Evolutionary conservation across 2,113 vertebrate species (phyloP), one percentile per base, ranked within the genome.

Genomic region (Sialia sialis): DNA sequence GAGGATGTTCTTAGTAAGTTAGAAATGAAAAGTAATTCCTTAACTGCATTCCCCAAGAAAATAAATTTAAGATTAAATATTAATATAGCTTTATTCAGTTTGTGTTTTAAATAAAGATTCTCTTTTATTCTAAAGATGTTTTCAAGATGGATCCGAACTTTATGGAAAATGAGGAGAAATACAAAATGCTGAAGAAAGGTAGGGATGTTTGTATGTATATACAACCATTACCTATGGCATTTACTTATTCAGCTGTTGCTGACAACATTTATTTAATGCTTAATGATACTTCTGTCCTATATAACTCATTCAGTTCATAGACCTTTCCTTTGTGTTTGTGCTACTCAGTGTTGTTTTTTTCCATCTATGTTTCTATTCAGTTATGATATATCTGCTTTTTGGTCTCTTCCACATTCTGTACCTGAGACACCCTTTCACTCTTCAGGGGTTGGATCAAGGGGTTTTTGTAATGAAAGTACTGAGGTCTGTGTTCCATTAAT

Each of bases 121-220:
- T 90, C 22, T 75, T 87, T 93, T 96, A 17, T 90, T 80, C 46
- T 97, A 80, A 94, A 99, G 99, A 99, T 98, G 99, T 99, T 64
- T 99, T 99, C 97, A 99, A 99, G 98, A 93, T 99, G 99, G 99
- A 99, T 97, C 98, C 99, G 0, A 98, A 99, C 96, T 99, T 99
- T 85, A 97, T 98, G 97, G 99, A 99, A 87, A 99, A 99, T 27
- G 99, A 99, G 95, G 99, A 99, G 95, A 99, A 99, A 91, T 99
- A 99, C 96, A 99, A 99, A 96, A 96, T 95, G 16, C 98, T 99
- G 92, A 99, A 99, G 97, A 99, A 98, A 97, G 99, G 99, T 99
- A 91, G 8, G 82, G 16, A 5, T 1, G 10, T 60, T 17, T 52
- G 5, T 91, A 5, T 49, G 10, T 55, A 8, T 52, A 1, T 8